A percentile compares a stretch with the other conserved stretches of the same genome.
These are phyloP conservation scores for Edolisoma coerulescens DNA, from an alignment of 2,113 vertebrate species.

Conservation along the genomic window DNA sequence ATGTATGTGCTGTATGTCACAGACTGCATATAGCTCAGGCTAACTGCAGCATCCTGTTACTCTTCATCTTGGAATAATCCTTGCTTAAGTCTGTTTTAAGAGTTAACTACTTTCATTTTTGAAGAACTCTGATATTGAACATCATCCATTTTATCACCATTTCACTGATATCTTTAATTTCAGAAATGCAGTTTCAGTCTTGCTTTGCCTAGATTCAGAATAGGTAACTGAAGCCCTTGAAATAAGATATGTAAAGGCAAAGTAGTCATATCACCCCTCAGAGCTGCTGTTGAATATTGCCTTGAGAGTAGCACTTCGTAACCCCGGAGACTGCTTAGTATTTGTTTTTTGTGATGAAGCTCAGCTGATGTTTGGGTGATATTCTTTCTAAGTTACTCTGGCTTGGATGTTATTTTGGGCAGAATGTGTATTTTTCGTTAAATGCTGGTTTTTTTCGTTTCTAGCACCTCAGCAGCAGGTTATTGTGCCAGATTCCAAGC, in stretches of 20 bases:
- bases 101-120: not conserved
- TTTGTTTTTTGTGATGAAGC: not conserved
- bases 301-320: not conserved
- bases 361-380: not conserved
- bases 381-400: not conserved
- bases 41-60: not conserved
- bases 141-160: constrained; percentile 17
- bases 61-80: not conserved
- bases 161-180: constrained; percentile 11
- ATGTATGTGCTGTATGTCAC: no score
- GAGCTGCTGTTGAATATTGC: not conserved
- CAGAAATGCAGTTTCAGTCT: not conserved
- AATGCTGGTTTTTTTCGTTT: not conserved
- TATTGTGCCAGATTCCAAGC: constrained; percentile 92
- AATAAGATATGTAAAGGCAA: not conserved
- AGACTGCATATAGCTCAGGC: not conserved
- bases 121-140: not conserved
- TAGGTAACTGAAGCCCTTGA: not conserved
- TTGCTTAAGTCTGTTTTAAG: not conserved
- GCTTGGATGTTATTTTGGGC: not conserved
- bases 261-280: not conserved
- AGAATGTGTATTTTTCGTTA: not conserved
- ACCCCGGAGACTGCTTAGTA: not conserved
- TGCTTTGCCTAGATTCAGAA: not conserved
- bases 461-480: constrained; percentile 92